These are phyloP conservation scores for Siniperca chuatsi DNA, from an alignment of 2,113 vertebrate species.

Conservation along the genomic window DNA sequence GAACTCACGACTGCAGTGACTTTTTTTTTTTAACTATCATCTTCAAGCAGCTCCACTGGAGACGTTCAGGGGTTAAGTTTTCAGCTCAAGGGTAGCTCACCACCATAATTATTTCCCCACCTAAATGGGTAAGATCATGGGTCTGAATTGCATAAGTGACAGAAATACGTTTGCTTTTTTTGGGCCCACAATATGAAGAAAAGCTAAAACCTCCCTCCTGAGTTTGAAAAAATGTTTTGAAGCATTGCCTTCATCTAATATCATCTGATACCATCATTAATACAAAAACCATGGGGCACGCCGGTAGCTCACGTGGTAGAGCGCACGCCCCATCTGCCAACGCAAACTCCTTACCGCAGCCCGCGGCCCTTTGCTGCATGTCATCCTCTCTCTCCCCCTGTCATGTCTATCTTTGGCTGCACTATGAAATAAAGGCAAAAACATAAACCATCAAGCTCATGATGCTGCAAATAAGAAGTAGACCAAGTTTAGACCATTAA, in stretches of 20 bases:
- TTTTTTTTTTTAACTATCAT: not conserved
- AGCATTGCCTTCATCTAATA: not conserved
- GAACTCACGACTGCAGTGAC: not conserved
- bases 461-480: too few relatives aligned
- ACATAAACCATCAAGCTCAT: too few relatives aligned
- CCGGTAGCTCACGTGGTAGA: too few relatives aligned
- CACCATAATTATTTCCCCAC: not conserved
- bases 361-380: too few relatives aligned
- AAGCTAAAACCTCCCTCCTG: not conserved
- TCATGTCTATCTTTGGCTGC: too few relatives aligned
- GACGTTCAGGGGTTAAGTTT: not conserved
- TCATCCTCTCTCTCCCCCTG: too few relatives aligned
- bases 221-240: not conserved
- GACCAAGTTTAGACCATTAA: too few relatives aligned
- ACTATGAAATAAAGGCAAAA: too few relatives aligned
- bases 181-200: not conserved
- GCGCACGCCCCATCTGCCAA: too few relatives aligned
- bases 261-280: not conserved
- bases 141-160: not conserved
- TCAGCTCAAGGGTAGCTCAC: not conserved
- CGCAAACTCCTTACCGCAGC: too few relatives aligned
- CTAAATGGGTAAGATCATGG: not conserved
- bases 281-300: too few relatives aligned
- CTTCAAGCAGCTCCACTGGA: constrained; percentile 9
- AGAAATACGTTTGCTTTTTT: not conserved